These are phyloP conservation scores for Napeogenes inachia DNA, from an alignment of 2,888 invertebrate species.

Conservation along the genomic window DNA sequence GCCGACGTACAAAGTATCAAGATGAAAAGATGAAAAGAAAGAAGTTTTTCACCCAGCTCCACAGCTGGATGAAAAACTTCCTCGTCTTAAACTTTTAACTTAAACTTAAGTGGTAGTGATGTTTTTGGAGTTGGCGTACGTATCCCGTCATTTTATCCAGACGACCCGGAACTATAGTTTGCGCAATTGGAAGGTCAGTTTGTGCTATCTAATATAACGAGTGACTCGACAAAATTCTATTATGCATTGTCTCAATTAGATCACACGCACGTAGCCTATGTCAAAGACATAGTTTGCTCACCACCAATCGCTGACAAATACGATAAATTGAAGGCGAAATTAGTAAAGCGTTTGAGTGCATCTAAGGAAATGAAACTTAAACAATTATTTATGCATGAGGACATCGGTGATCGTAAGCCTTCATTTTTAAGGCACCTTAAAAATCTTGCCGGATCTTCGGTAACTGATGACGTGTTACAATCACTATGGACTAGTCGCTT, in stretches of 20 bases:
- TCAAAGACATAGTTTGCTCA: background rate
- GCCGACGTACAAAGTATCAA: too few species aligned
- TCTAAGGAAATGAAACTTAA: background rate
- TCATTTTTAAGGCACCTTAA: too few species aligned
- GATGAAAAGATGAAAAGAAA: too few species aligned
- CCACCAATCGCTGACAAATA: too few species aligned
- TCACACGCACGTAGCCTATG: background rate
- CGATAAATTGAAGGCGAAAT: too few species aligned
- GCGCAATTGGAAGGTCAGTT: slow-evolving; percentile 12
- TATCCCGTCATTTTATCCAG: slow-evolving; percentile 12
- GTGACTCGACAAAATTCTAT: background rate
- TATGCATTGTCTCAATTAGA: background rate
- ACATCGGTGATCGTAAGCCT: background rate
- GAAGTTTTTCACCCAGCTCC: too few species aligned
- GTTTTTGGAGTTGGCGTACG: slow-evolving; percentile 4
- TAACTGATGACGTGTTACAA: slow-evolving; percentile 7
- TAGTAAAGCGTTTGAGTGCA: too few species aligned
- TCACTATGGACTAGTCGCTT: slow-evolving; percentile 21
- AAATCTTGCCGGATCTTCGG: background rate
- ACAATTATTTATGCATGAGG: slow-evolving; percentile 2
- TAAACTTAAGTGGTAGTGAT: background rate
- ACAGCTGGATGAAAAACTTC: too few species aligned
- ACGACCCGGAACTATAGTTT: slow-evolving; percentile 12
- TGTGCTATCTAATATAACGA: background rate
- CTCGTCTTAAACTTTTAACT: too few species aligned